phyloP scores from a whole-genome alignment of 2,113 vertebrate genomes.

The Zeus faber region DNA sequence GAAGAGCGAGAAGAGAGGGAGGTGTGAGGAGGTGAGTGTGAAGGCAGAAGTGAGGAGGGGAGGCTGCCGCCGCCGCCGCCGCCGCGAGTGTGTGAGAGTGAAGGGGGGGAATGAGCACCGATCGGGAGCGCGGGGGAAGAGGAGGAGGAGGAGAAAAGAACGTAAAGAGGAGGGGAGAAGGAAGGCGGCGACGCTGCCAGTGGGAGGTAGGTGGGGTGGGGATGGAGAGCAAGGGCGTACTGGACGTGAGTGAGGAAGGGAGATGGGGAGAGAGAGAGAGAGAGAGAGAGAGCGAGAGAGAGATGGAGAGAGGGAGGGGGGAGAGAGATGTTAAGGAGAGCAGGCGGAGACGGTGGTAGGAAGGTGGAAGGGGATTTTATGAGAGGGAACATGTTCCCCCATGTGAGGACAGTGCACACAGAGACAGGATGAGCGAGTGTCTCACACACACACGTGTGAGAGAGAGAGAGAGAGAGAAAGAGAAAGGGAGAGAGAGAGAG shows the following conservation, averaged over 20 bases:
- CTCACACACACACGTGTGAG: too few species aligned
- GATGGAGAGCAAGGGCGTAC: background rate
- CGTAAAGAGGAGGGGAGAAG: background rate
- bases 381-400: too few species aligned
- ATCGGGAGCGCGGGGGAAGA: background rate
- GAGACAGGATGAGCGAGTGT: too few species aligned
- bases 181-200: background rate
- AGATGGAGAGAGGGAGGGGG: conserved; percentile 6
- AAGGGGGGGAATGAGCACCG: background rate
- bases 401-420: too few species aligned
- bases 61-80: too few species aligned
- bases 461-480: too few species aligned
- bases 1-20: conserved; percentile 6
- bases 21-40: conserved; percentile 15
- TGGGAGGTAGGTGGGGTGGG: too few species aligned
- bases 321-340: background rate
- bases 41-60: conserved; percentile 26
- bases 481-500: too few species aligned
- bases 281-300: background rate
- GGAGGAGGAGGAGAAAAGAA: background rate
- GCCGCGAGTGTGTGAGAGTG: background rate
- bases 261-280: background rate
- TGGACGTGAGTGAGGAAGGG: conserved; percentile 9
- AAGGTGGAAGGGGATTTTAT: too few species aligned
- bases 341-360: too few species aligned